Conservation (phyloP, 2,888 invertebrate genomes). For the Gryllus longicercus region DNA sequence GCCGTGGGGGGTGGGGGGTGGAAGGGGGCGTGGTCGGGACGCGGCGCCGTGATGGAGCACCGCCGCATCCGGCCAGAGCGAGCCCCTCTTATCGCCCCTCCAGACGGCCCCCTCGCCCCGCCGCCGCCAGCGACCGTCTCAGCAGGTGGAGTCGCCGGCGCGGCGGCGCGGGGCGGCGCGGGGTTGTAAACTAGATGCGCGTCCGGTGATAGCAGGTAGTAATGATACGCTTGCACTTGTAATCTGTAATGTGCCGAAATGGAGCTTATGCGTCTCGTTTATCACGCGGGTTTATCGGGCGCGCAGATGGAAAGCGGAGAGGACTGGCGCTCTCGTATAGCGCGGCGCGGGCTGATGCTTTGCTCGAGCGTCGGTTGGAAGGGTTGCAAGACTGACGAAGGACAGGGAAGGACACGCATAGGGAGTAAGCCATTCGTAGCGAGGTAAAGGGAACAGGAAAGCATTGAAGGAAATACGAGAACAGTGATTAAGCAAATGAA, state of each 20-base stretch:
- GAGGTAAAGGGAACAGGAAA: no score
- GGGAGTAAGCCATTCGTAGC: no score
- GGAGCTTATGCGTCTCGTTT: conserved; percentile 17
- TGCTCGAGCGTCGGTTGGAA: no score
- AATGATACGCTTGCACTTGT: conserved; percentile 5
- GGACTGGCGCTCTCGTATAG: background rate
- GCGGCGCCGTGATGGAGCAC: background rate
- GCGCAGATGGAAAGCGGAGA: background rate
- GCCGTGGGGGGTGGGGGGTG: no score
- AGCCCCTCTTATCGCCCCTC: no score
- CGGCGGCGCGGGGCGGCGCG: background rate
- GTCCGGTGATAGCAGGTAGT: background rate
- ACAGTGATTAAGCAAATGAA: no score
- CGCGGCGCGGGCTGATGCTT: background rate
- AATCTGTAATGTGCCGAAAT: conserved; percentile 9
- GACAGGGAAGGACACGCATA: no score
- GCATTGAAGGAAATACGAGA: no score
- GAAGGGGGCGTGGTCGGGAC: no score
- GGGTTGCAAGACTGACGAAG: no score
- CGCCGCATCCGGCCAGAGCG: background rate
- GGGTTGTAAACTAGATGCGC: background rate
- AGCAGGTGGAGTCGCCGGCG: background rate
- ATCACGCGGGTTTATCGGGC: background rate
- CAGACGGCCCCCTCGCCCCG: no score
- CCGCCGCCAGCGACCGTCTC: background rate